These are phyloP conservation scores for Embiotoca jacksoni DNA, from an alignment of 2,113 vertebrate genomes.

Conservation along the genomic window DNA sequence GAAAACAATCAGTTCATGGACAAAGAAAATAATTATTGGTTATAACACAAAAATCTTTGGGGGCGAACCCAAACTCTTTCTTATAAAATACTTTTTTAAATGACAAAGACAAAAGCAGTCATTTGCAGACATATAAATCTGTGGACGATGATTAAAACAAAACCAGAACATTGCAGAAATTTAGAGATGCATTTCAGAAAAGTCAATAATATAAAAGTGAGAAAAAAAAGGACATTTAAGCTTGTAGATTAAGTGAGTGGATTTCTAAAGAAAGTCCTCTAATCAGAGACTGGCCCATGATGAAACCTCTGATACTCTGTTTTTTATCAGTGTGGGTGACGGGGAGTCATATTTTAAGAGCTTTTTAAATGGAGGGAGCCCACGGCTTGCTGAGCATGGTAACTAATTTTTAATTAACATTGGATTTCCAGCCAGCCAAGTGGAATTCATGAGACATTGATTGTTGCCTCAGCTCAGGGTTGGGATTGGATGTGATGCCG, in stretches of 20 bases:
- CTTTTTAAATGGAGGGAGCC: constrained; percentile 5
- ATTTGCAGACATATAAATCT: no score
- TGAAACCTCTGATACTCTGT: neutral
- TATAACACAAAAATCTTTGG: no score
- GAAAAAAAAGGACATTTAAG: neutral
- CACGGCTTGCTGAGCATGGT: constrained; percentile 18
- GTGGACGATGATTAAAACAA: no score
- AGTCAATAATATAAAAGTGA: neutral
- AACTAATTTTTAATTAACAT: constrained; percentile 61
- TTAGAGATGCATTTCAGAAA: no score
- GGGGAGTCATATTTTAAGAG: constrained; percentile 33
- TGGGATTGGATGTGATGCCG: constrained; percentile 34
- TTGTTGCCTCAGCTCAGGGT: constrained; percentile 56
- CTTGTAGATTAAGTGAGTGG: constrained; percentile 14
- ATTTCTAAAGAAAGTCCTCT: constrained; percentile 4
- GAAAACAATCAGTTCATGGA: no score
- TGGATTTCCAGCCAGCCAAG: constrained; percentile 50
- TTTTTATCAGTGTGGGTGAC: constrained; percentile 13
- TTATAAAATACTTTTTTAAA: no score
- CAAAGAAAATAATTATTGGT: no score
- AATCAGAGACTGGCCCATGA: constrained; percentile 10
- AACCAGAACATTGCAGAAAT: no score
- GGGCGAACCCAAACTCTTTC: no score
- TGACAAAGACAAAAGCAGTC: no score
- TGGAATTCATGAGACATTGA: constrained; percentile 60